Conservation (phyloP, 2,797 vertebrate species). For the Adelosebastes latens region DNA sequence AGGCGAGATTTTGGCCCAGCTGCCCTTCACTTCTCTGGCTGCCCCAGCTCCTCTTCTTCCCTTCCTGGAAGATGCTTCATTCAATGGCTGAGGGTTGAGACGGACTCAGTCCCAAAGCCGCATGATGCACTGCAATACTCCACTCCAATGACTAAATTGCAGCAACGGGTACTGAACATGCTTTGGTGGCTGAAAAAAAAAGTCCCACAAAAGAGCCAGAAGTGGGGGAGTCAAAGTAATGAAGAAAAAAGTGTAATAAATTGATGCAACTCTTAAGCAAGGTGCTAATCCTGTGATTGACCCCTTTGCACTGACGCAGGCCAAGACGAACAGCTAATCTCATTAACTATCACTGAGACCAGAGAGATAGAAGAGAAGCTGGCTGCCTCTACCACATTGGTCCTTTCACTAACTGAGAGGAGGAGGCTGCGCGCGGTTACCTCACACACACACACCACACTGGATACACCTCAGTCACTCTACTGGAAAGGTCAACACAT, state of each 20-base stretch:
- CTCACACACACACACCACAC: constrained; percentile 10
- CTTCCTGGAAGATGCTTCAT: constrained; percentile 58
- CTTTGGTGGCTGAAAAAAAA: neutral
- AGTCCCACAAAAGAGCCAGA: neutral
- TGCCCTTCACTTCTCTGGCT: constrained; percentile 53
- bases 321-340: constrained; percentile 81
- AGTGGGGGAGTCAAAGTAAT: constrained; percentile 19
- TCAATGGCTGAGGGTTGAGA: constrained; percentile 43
- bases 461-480: constrained; percentile 13
- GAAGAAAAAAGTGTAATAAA: constrained; percentile 48
- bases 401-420: constrained; percentile 60
- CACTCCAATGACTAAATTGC: neutral
- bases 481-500: constrained; percentile 12
- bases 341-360: constrained; percentile 78
- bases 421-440: constrained; percentile 41
- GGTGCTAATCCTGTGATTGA: constrained; percentile 85
- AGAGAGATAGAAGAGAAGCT: constrained; percentile 66
- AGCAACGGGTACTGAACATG: constrained; percentile 14
- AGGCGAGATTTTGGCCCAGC: constrained; percentile 51
- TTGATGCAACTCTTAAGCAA: constrained; percentile 63
- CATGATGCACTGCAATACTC: constrained; percentile 19
- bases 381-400: constrained; percentile 53
- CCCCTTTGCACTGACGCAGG: constrained; percentile 80
- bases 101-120: constrained; percentile 42
- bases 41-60: constrained; percentile 40